Base-by-base conservation (phyloP, 1,140 invertebrate species). In the Galendromus occidentalis region DNA sequence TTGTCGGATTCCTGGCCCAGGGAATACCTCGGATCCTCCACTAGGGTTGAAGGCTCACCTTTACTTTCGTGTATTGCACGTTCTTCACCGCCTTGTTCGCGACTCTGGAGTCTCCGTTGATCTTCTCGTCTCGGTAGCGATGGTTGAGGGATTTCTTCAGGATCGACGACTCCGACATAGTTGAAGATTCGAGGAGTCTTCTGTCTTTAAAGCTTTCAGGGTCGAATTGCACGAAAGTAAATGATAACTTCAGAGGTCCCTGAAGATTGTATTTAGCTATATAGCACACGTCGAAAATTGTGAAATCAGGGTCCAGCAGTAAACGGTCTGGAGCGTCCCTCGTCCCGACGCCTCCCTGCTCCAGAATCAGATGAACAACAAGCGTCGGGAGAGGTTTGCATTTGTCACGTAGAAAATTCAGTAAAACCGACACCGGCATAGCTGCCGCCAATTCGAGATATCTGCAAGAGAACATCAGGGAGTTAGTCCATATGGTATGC, bases 181-280 rank as follows among this genome's bases (percentile, higher is more conserved):
- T 9, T 4, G 33, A 39, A 4, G 51, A 25, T 33, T 59, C 51
- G 51, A 29, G 33, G n/a, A 59, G 51, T 59, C 25, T 25, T 22
- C 25, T 59, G 2, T 25, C 51, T 9, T 59, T 59, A 25, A 25
- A 29, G 22, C 51, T 39, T 39, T 39, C 14, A 25, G 51, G 51
- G 33, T 59, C 51, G 22, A 59, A 59, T 59, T 59, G 25, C 25
- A 59, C 51, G 22, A 59, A 59, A 29, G 14, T 59, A 9, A 59
- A 59, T 4, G 25, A 20, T 22, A 59, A 33, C 22, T n/a, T 59
- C 14, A 59, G 20, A 17, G 51, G 51, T 59, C 51, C 51, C 33
- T 59, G 25, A 59, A 59, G 33, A 17, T 59, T 59, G 22, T 59
- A 59, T 25, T 59, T 33, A 25, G 51, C 51, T 25, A 59, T 59